These are phyloP conservation scores for Pseudomyrmex dendroicus DNA, from an alignment of 1,140 invertebrate genomes.

Conservation along the genomic window DNA sequence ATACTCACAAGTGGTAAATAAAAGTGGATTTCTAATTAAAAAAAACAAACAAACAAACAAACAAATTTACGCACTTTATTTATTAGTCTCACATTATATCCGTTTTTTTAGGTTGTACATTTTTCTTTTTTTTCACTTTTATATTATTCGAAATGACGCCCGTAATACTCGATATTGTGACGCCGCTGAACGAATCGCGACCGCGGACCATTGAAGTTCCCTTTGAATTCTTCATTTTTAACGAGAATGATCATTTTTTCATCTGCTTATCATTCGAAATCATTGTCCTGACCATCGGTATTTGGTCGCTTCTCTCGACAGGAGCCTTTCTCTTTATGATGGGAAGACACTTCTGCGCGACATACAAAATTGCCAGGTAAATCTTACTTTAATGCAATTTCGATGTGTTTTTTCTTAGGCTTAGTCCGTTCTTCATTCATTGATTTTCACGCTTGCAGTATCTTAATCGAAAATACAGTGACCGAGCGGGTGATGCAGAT, in stretches of 20 bases:
- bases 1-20: too few relatives aligned
- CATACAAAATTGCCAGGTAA: constrained; percentile 67
- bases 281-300: neutral
- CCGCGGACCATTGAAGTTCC: neutral
- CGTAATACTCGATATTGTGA: constrained; percentile 16
- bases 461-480: constrained; percentile 14
- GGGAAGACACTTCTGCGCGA: constrained; percentile 60
- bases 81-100: too few relatives aligned
- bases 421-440: neutral
- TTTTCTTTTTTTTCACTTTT: neutral
- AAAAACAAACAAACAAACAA: too few relatives aligned
- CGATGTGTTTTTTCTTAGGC: too few relatives aligned
- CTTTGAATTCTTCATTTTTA: constrained; percentile 30
- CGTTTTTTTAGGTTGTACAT: too few relatives aligned
- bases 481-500: constrained; percentile 14
- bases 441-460: constrained; percentile 21
- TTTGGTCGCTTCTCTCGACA: constrained; percentile 50
- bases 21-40: too few relatives aligned
- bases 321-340: constrained; percentile 54
- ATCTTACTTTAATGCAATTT: neutral
- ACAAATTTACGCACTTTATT: too few relatives aligned
- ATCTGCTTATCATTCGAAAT: neutral
- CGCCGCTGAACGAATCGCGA: constrained; percentile 35
- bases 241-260: constrained; percentile 57
- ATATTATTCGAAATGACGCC: neutral